Evolutionary conservation across 2,888 invertebrate species (phyloP), one percentile per base, ranked within the genome.

Genomic region (Podotricha telesiphe): DNA sequence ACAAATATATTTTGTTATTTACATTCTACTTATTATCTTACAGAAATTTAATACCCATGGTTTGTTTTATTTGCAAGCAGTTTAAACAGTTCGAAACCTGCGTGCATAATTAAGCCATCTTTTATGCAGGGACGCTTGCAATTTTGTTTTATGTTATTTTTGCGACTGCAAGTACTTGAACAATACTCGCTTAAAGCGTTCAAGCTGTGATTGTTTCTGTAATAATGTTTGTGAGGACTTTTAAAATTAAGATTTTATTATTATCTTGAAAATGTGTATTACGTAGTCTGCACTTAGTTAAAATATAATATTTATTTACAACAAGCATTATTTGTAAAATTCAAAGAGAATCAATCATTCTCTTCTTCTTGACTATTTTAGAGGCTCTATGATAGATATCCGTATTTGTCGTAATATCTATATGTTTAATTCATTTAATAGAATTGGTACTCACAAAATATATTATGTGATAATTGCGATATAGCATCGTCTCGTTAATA

Each of bases 31-130:
- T 22, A 45, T 28, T 17, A 22, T 59, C 22, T n/a, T 11, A 45
- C 45, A 45, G 19, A 59, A 59, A 22, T 17, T 59, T 45, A 45
- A 59, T 45, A 45, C 22, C 3, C 5, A 17, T n/a, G 13, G 17
- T 51, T 42, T 28, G 10, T 67, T 67, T 67, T 67, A 59, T 10
- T 51, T 55, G 28, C 47, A 47, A 22, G 55, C 37, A 69, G 53
- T n/a, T 67, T 55, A 37, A 67, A 55, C 53, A 62, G 53, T 40
- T 65, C 45, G 61, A 22, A 62, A 55, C 65, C 28, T 62, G 61
- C 65, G 65, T 62, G 65, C 48, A 69, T 69, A 69, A 69, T 69
- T 69, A 65, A 69, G 69, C 20, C 65, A 69, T 69, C 65, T 58
- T 63, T 69, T 69, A 69, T 65, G 61, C 65, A 55, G 65, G 53